Base-by-base conservation (phyloP, 2,888 invertebrate species). In the Philhelius pedissequus region DNA sequence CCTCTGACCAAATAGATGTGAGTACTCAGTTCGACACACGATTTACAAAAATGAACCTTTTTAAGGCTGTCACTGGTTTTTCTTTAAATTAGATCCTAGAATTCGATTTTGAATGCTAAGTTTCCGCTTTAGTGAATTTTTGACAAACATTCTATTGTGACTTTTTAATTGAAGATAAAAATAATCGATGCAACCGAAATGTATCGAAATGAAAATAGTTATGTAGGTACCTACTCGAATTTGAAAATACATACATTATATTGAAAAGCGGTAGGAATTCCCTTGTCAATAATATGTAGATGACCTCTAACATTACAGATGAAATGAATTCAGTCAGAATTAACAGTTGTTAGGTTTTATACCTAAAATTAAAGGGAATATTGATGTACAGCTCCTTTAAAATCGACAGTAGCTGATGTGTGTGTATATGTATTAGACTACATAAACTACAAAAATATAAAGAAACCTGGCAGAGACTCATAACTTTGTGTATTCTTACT, bases 101-200 rank as follows among this genome's bases (percentile, higher is more conserved):
- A 30, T 79, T 40, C 2, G 4, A 35, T 56, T 60, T 68, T 52
- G 18, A 79, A 79, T 84, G 71, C 48, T 56, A 71, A 84, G 70
- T 84, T 84, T 84, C 60, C 84, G 54, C 84, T 54, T 60, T 54
- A 40, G 22, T 80, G 71, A 54, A 25, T 84, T 76, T 76, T 60
- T 84, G 79, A 84, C 66, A 60, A 76, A 68, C 62, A 84, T 76
- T 54, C 70, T 79, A 83, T 83, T 84, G 75, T 79, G 83, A 84
- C 83, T 38, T 32, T 32, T 7, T n/a, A n/a, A 32, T 68, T 56
- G 9, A 13, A 70, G 32, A 58, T 79, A n/a, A 54, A 71, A 79
- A 75, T 71, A 75, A 74, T 45, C 32, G 71, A 48, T 35, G 66
- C n/a, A 40, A 70, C 22, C 7, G n/a, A n/a, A 40, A 60, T 58